Conservation (phyloP, 2,113 vertebrate species). For the Syngnathus scovelli region DNA sequence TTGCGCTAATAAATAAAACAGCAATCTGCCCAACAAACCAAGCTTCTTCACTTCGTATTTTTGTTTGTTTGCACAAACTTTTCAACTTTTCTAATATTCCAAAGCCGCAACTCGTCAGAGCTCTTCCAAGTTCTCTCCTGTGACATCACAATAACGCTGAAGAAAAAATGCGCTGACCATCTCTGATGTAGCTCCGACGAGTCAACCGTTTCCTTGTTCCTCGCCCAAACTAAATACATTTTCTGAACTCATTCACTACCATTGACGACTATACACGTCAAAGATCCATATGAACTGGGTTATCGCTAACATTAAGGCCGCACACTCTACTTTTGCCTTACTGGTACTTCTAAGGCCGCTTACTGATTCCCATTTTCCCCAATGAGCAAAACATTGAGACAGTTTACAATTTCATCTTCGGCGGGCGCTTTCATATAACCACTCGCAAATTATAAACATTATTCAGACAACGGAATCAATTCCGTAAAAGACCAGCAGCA, state of each 20-base stretch:
- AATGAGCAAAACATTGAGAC: background rate
- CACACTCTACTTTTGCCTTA: background rate
- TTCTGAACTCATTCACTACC: too few species aligned
- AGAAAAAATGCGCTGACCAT: too few species aligned
- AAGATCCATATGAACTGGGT: background rate
- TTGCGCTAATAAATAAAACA: background rate
- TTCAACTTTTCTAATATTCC: background rate
- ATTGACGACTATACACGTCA: too few species aligned
- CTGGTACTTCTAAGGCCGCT: background rate
- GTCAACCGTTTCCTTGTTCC: too few species aligned
- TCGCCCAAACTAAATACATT: too few species aligned
- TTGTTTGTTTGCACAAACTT: background rate
- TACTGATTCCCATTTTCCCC: background rate
- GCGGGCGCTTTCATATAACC: background rate
- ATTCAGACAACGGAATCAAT: conserved; percentile 17
- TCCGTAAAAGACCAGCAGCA: conserved; percentile 10
- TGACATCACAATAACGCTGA: too few species aligned
- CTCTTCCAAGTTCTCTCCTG: background rate
- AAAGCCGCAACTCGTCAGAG: background rate
- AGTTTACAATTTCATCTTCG: background rate
- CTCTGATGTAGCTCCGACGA: too few species aligned
- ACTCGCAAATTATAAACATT: conserved; percentile 7
- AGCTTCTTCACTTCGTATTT: background rate
- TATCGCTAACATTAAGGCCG: background rate
- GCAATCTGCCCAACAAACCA: background rate